These are phyloP conservation scores for Pseudois nayaur DNA, from an alignment of 2,113 vertebrate genomes.

Conservation along the genomic window DNA sequence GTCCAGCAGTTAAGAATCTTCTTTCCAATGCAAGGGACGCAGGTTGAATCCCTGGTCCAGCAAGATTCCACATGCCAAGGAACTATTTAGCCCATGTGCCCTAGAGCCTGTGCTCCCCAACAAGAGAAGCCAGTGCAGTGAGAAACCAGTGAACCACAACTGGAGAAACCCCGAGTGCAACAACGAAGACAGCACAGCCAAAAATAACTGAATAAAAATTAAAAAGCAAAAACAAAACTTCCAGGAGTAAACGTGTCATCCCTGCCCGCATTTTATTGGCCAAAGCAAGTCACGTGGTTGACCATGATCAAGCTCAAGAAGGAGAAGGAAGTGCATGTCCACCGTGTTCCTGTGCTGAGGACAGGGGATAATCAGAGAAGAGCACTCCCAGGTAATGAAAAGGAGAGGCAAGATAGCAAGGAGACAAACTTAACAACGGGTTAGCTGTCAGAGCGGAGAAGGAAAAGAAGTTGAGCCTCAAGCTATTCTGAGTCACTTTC, in stretches of 20 bases:
- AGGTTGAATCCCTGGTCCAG: not conserved
- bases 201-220: not conserved
- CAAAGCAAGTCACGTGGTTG: not conserved
- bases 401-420: not conserved
- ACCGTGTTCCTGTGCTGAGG: not conserved
- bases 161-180: not conserved
- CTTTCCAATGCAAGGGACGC: not conserved
- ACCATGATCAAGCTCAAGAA: not conserved
- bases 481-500: not conserved
- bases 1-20: not conserved
- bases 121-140: not conserved
- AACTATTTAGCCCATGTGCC: not conserved
- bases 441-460: not conserved
- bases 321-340: not conserved
- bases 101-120: not conserved
- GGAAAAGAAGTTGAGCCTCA: not conserved
- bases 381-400: not conserved
- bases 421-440: not conserved
- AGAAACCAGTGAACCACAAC: not conserved
- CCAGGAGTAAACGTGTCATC: not conserved
- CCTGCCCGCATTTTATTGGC: not conserved
- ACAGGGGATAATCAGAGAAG: not conserved
- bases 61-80: not conserved
- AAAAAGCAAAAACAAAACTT: not conserved
- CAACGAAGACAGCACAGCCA: fast-evolving